Conservation (phyloP, 1,140 invertebrate species). For the Pseudachorutes palmiensis region DNA sequence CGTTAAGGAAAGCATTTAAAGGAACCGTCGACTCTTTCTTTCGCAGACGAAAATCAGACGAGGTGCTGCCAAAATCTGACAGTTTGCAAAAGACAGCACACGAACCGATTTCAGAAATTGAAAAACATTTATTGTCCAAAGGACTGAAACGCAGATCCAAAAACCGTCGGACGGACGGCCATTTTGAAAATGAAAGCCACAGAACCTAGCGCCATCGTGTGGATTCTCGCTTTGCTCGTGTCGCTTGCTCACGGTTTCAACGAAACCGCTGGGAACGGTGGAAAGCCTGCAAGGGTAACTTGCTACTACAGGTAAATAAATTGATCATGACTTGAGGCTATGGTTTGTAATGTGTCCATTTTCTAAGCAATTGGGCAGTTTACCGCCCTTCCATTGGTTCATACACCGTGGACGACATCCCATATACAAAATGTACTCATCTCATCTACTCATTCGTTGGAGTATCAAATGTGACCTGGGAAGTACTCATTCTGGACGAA, state of each 20-base stretch:
- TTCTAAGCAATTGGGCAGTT: slow-evolving; percentile 41
- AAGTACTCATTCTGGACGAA: slow-evolving; percentile 40
- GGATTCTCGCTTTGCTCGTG: no score
- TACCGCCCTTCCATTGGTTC: slow-evolving; percentile 40
- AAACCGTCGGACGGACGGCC: no score
- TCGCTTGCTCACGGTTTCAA: not conserved
- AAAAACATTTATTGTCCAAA: no score
- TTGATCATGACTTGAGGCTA: not conserved
- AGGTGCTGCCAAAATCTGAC: no score
- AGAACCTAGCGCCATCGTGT: no score
- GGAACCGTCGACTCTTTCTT: not conserved
- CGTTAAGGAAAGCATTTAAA: no score
- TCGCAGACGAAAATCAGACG: not conserved
- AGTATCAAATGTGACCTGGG: slow-evolving; percentile 42
- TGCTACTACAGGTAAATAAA: slow-evolving; percentile 86
- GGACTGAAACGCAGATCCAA: no score
- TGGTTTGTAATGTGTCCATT: not conserved
- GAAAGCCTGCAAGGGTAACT: slow-evolving; percentile 54
- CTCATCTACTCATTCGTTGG: slow-evolving; percentile 44
- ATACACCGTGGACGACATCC: slow-evolving; percentile 43
- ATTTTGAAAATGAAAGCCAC: no score
- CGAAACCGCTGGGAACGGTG: not conserved
- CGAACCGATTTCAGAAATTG: no score
- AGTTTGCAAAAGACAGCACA: no score
- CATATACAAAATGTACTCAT: slow-evolving; percentile 43